Evolutionary conservation across 2,888 invertebrate genomes (phyloP).

Genomic region (Ophion obscuratus): DNA sequence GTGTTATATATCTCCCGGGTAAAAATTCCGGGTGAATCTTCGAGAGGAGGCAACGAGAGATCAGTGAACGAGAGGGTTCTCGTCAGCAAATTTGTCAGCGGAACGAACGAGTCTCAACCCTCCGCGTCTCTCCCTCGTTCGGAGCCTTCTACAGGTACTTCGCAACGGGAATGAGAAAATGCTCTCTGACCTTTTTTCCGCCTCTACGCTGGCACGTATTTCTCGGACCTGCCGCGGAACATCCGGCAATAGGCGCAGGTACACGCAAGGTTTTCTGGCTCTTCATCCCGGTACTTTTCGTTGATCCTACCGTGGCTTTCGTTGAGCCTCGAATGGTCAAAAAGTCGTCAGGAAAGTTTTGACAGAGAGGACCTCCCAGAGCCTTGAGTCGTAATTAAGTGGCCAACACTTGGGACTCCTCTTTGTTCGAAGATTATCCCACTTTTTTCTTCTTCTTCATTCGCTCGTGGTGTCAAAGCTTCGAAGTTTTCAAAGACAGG

Average conservation of each 20-base stretch:
- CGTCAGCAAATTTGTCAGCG: slow-evolving; percentile 70
- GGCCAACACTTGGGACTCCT: slow-evolving; percentile 43
- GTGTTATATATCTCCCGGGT: slow-evolving; percentile 32
- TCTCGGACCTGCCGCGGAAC: not conserved
- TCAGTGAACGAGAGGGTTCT: slow-evolving; percentile 52
- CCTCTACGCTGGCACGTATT: not conserved
- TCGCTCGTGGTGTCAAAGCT: slow-evolving; percentile 24
- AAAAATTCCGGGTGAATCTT: slow-evolving; percentile 52
- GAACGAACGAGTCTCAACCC: slow-evolving; percentile 61
- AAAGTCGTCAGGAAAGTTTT: slow-evolving; percentile 71
- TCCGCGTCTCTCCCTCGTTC: slow-evolving; percentile 32
- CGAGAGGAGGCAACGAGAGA: slow-evolving; percentile 60
- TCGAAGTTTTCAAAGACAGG: slow-evolving; percentile 45
- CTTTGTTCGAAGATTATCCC: slow-evolving; percentile 68
- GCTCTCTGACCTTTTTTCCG: slow-evolving; percentile 36
- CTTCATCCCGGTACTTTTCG: slow-evolving; percentile 23
- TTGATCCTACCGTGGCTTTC: slow-evolving; percentile 61
- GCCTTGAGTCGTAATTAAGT: slow-evolving; percentile 76
- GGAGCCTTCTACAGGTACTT: slow-evolving; percentile 44
- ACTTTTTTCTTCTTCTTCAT: not conserved
- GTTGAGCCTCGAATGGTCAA: slow-evolving; percentile 55
- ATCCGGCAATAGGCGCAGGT: slow-evolving; percentile 65
- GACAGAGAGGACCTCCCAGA: slow-evolving; percentile 72
- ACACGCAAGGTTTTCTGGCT: slow-evolving; percentile 4
- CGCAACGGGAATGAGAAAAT: slow-evolving; percentile 42